Percentiles rank a stretch among this genome's conserved stretches.
Evolutionary conservation across 92 coral and sea anemone species (phyloP).

Genomic region (Zoanthus sansibaricus): DNA sequence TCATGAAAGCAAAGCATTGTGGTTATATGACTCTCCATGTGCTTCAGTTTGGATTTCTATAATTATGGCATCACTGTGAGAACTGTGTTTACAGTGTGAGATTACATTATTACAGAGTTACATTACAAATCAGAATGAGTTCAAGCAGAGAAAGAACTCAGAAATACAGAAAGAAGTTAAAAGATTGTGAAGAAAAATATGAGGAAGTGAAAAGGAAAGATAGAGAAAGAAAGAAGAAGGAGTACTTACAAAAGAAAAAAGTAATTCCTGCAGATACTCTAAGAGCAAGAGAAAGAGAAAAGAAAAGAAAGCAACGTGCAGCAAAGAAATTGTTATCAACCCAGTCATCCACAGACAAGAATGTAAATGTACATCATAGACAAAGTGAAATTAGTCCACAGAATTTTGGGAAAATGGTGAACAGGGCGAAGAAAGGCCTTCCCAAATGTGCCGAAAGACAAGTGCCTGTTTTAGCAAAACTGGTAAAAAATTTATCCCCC

Average conservation of each 20-base stretch:
- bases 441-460: slow-evolving; percentile 52
- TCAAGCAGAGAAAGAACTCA: slow-evolving; percentile 52
- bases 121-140: neutral
- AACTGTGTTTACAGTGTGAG: too few relatives aligned
- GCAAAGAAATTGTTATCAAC: neutral
- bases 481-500: slow-evolving; percentile 56
- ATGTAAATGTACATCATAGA: slow-evolving; percentile 1
- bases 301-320: slow-evolving; percentile 44
- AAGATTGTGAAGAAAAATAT: slow-evolving; percentile 22
- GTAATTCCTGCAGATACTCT: slow-evolving; percentile 2
- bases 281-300: slow-evolving; percentile 45
- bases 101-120: neutral
- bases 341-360: neutral
- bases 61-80: slow-evolving; percentile 36
- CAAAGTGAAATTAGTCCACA: slow-evolving; percentile 56
- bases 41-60: slow-evolving; percentile 25
- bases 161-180: slow-evolving; percentile 48
- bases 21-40: slow-evolving; percentile 22
- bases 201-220: slow-evolving; percentile 49
- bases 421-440: slow-evolving; percentile 52
- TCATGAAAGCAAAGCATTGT: slow-evolving; percentile 29
- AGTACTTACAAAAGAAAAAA: slow-evolving; percentile 22
- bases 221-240: slow-evolving; percentile 53
- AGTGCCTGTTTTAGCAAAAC: slow-evolving; percentile 54
- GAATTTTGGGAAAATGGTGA: slow-evolving; percentile 51